Evolutionary conservation across 2,113 vertebrate genomes (phyloP), one percentile per base, ranked within the genome.

Genomic region (Zosterops borbonicus): DNA sequence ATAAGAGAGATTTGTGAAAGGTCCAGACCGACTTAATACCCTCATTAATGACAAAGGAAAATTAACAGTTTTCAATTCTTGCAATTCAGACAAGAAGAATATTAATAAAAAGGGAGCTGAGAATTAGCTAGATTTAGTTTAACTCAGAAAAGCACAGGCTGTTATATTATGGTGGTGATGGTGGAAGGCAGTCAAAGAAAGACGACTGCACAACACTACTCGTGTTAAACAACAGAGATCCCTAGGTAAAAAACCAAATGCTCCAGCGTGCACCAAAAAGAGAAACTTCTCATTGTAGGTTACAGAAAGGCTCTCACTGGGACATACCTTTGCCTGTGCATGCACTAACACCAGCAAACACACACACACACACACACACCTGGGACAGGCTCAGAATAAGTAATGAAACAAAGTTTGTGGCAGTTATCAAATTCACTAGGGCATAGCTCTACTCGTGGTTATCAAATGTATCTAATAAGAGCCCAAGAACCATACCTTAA

Each of bases 271-370:
- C 60, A 63, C 50, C 49, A 67, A 69, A 87, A 44, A 63, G 44
- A 92, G 60, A 52, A 73, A 85, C 25, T 62, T 62, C 44, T 91
- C 50, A 69, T 62, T 69, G 44, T 11, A 73, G 39, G 64, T 71
- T 63, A 82, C 8, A 93, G 89, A 92, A 86, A 94, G 85, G 78
- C 37, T 94, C 68, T 79, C 79, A 70, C 89, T 90, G 77, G 89
- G 42, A 83, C 64, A 78, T 83, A 86, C 52, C 74, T 94, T 63
- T 64, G 22, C 65, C 65, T 37, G 79, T 87, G 52, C 46, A 60
- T 25, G 21, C n/a, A 65, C n/a, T 44, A 47, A 88, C 21, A 75
- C 37, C 64, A 42, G 67, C 46, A 70, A 44, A 25, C 53, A 50
- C 2, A 2, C 13, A 39, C 39, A 39, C 37, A 37, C 37, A 37